Evolutionary conservation across 2,797 vertebrate genomes (phyloP).

Genomic region (Pachyuromys duprasi): DNA sequence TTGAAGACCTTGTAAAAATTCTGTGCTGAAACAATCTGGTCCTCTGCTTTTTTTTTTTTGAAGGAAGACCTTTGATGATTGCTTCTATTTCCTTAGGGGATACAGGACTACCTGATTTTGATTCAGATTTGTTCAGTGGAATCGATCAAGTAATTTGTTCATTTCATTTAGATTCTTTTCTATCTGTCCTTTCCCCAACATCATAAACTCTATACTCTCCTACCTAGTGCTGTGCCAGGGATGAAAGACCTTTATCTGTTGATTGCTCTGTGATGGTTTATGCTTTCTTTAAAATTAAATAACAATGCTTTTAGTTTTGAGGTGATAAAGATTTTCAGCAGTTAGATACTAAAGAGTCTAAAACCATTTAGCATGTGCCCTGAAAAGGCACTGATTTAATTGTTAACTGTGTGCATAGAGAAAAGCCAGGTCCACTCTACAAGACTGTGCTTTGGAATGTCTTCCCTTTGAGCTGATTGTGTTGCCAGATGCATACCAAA

Average conservation of each 20-base stretch:
- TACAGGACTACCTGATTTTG: too few species aligned
- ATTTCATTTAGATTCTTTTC: not conserved
- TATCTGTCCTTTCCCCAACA: too few species aligned
- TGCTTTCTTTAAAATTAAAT: conserved; percentile 26
- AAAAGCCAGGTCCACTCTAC: not conserved
- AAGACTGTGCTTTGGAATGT: not conserved
- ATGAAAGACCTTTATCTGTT: not conserved
- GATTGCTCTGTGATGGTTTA: not conserved
- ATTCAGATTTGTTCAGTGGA: too few species aligned
- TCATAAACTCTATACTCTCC: not conserved
- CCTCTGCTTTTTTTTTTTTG: too few species aligned
- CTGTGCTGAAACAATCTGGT: too few species aligned
- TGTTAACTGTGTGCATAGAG: not conserved
- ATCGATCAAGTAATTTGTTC: too few species aligned
- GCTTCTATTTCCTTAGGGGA: too few species aligned
- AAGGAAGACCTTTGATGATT: too few species aligned
- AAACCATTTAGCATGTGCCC: conserved; percentile 39
- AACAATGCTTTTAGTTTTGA: conserved; percentile 1
- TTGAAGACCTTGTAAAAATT: too few species aligned
- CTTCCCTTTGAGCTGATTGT: not conserved
- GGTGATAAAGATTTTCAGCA: conserved; percentile 4
- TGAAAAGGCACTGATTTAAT: not conserved
- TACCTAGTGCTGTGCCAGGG: not conserved
- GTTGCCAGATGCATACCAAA: too few species aligned
- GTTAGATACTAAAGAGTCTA: conserved; percentile 15